phyloP scores from a whole-genome alignment of 1,140 invertebrate species.

The Diachasma alloeum region DNA sequence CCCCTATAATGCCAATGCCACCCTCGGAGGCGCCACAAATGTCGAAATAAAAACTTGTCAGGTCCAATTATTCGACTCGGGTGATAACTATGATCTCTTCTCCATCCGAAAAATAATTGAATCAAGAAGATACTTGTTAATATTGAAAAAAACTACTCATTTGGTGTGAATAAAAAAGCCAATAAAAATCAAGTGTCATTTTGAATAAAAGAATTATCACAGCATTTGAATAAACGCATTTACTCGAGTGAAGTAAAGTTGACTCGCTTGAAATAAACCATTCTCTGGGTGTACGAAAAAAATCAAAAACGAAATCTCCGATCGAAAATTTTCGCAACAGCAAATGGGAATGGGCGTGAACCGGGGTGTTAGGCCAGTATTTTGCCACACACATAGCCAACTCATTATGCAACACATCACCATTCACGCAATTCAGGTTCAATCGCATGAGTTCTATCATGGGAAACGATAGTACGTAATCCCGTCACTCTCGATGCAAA shows the following conservation, averaged over 20 bases:
- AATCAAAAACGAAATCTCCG: background rate
- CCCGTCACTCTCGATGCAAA: constrained; percentile 16
- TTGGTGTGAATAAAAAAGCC: too few relatives aligned
- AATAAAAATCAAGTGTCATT: too few relatives aligned
- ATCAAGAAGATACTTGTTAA: too few relatives aligned
- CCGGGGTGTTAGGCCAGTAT: background rate
- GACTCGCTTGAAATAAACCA: background rate
- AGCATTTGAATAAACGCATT: too few relatives aligned
- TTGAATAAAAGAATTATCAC: too few relatives aligned
- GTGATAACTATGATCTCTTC: too few relatives aligned
- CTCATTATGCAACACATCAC: constrained; percentile 43
- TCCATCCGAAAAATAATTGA: too few relatives aligned
- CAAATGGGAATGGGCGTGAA: constrained; percentile 1
- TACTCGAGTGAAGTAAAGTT: background rate
- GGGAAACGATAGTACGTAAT: constrained; percentile 38
- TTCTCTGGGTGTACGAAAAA: background rate
- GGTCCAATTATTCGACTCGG: too few relatives aligned
- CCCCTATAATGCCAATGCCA: too few relatives aligned
- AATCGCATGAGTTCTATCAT: constrained; percentile 41
- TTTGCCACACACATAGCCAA: background rate
- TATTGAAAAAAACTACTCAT: too few relatives aligned
- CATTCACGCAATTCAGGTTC: constrained; percentile 47
- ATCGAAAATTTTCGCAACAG: background rate
- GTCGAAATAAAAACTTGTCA: too few relatives aligned
- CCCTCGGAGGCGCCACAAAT: too few relatives aligned